Evolutionary conservation across 2,113 vertebrate species (phyloP), one percentile per base, ranked within the genome.

Genomic region (Polyodon spathula): DNA sequence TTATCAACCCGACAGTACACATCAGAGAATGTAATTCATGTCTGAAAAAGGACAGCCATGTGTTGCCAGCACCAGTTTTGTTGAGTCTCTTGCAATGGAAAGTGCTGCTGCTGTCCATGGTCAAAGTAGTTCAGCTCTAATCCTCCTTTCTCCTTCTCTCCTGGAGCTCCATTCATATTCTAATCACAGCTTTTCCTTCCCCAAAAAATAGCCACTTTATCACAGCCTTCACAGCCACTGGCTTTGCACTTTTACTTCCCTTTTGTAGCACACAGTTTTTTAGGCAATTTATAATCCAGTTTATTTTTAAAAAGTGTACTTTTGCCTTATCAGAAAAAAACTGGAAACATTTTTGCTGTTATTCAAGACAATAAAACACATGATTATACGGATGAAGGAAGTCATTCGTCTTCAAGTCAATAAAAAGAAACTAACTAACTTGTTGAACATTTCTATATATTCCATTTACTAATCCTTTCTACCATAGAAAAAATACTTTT

Each of bases 181-280:
- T 97, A 97, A 98, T 98, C 95, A 98, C 95, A 94, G 90, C 89
- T 92, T 92, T 92, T 89, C 90, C 93, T 92, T 88, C 91, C 90
- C 87, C 84, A 91, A 89, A 90, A 89, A 79, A 83, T 81, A 90
- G 89, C 88, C 93, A 92, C 94, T 97, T 91, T 88, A 89, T 89
- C 90, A 86, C 83, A 90, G 88, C 85, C 88, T 86, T 81, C 84
- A 62, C 81, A 88, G 84, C 84, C 76, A 78, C 76, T 71, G 76
- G 92, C 87, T 90, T 85, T 88, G 86, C 91, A 88, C 89, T 87
- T 90, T 91, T 89, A 88, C 88, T 91, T 83, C 89, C 86, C 78
- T 73, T 87, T 87, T 89, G 84, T 88, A 80, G 76, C 70, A 65
- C 39, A 69, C 66, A 72, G 72, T 80, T 86, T 81, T 78, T 81